Conservation (phyloP, 2,797 vertebrate species). For the Dendrocincla fuliginosa region DNA sequence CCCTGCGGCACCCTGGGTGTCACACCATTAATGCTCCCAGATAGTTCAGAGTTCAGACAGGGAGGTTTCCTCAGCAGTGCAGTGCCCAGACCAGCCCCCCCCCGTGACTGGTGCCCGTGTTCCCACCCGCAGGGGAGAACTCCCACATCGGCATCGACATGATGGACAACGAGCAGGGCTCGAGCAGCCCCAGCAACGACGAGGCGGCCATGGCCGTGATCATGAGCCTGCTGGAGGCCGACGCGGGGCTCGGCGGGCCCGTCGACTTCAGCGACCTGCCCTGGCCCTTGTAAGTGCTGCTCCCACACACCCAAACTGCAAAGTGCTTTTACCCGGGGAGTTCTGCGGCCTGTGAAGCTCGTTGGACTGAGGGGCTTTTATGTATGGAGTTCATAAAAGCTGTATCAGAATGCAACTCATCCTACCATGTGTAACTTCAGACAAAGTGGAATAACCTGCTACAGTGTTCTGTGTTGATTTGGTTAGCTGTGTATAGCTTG, state of each 20-base stretch:
- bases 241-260: constrained; percentile 94
- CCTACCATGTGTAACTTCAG: constrained; percentile 77
- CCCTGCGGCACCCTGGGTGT: not conserved
- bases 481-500: constrained; percentile 81
- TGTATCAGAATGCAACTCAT: constrained; percentile 76
- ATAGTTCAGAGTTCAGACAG: not conserved
- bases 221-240: constrained; percentile 98
- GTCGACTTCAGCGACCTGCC: constrained; percentile 99
- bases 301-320: constrained; percentile 50
- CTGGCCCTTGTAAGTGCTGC: constrained; percentile 91
- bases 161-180: constrained; percentile 92
- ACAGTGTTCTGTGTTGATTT: constrained; percentile 77
- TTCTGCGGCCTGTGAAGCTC: constrained; percentile 73
- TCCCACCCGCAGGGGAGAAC: constrained; percentile 84
- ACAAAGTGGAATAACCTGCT: constrained; percentile 80
- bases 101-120: not conserved
- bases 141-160: constrained; percentile 94
- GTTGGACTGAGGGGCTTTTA: constrained; percentile 77
- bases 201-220: constrained; percentile 99
- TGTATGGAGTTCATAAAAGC: constrained; percentile 76
- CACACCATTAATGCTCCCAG: no score
- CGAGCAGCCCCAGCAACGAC: constrained; percentile 96
- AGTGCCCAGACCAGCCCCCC: not conserved
- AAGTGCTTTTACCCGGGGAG: constrained; percentile 81
- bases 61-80: accelerated